Conservation (phyloP, 2,113 vertebrate species). For the Amblyopsis rosae region DNA sequence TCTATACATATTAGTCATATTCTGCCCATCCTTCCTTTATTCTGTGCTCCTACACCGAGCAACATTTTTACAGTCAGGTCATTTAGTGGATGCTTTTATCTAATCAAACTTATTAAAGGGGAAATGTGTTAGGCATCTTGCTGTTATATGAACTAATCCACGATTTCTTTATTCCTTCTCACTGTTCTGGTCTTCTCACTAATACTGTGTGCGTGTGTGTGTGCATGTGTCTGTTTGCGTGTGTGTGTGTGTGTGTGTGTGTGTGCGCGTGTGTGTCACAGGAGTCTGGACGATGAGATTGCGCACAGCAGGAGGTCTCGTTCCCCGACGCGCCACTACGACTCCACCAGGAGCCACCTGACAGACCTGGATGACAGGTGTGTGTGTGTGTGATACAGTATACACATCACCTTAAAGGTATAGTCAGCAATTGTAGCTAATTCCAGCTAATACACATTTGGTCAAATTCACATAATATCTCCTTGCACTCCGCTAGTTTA, state of each 20-base stretch:
- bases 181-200: background rate
- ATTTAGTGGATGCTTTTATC: background rate
- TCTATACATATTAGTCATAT: too few species aligned
- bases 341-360: constrained; percentile 81
- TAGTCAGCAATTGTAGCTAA: too few species aligned
- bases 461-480: too few species aligned
- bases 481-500: too few species aligned
- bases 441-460: background rate
- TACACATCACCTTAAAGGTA: too few species aligned
- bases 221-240: background rate
- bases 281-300: constrained; percentile 98
- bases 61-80: background rate
- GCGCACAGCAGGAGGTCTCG: constrained; percentile 90
- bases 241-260: background rate
- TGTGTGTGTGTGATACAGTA: constrained; percentile 25
- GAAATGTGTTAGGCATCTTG: too few species aligned
- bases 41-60: too few species aligned
- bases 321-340: constrained; percentile 91
- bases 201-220: background rate
- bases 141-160: too few species aligned
- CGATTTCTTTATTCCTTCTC: background rate
- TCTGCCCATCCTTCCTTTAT: too few species aligned
- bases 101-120: too few species aligned
- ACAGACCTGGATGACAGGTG: constrained; percentile 76
- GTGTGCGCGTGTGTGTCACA: constrained; percentile 54